These are phyloP conservation scores for Eubucco bourcierii DNA, from an alignment of 2,113 vertebrate genomes.

Conservation along the genomic window DNA sequence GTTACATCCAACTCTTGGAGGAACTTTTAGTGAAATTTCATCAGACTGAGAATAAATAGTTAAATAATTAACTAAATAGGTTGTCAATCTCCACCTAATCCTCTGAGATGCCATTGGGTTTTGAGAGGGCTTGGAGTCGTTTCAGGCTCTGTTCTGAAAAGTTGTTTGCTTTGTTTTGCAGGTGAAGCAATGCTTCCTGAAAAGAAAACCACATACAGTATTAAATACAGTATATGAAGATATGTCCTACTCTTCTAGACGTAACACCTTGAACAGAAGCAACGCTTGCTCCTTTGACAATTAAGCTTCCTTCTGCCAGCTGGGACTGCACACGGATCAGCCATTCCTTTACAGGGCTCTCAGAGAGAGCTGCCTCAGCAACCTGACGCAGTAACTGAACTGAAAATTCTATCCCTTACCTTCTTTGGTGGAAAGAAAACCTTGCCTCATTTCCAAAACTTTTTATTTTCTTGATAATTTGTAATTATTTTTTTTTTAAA, in stretches of 20 bases:
- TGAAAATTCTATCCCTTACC: not conserved
- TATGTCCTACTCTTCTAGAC: constrained; percentile 42
- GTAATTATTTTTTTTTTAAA: too few relatives aligned
- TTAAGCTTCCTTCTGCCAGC: not conserved
- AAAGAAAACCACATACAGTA: not conserved
- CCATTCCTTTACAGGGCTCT: not conserved
- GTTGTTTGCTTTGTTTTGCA: not conserved
- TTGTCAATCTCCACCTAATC: not conserved
- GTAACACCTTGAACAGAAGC: not conserved
- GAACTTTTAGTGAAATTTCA: not conserved
- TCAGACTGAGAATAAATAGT: not conserved
- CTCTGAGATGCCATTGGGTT: not conserved
- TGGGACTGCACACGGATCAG: rapidly evolving
- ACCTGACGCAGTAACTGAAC: not conserved
- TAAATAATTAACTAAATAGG: not conserved
- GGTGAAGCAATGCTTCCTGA: constrained; percentile 40
- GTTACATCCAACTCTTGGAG: not conserved
- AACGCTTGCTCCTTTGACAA: rapidly evolving
- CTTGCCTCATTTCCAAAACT: not conserved
- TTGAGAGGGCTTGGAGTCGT: not conserved
- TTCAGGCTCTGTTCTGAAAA: not conserved
- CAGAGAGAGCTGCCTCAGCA: not conserved
- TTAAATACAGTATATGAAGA: constrained; percentile 47
- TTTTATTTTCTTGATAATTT: not conserved
- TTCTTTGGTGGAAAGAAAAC: not conserved